Evolutionary conservation across 2,888 invertebrate genomes (phyloP), one percentile per base, ranked within the genome.

Genomic region (Rhogogaster chlorosoma): DNA sequence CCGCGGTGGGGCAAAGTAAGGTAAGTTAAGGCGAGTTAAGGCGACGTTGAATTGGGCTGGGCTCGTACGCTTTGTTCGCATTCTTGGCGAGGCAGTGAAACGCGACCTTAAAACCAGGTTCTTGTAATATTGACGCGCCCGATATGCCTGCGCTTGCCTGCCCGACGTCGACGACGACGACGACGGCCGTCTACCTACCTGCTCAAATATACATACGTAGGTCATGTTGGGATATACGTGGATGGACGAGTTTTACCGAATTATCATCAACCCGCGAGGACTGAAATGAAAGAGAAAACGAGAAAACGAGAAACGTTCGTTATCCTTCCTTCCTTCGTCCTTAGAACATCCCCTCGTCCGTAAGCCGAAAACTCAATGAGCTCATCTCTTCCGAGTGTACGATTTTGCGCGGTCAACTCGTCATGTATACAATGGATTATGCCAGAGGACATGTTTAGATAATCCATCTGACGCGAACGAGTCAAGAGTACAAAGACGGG

Each of bases 31-130:
- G 5, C n/a, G 15, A 42, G 26, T 22, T n/a, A 6, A n/a, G 15
- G 32, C 36, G n/a, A 18, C 9, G 42, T 38, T 45, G 2, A 18
- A 32, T 32, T 57, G n/a, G 12, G 22, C 61, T 80, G 5, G 36
- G 36, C 61, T 22, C 61, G 61, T 80, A 36, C 57, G 80, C 22
- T 61, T 61, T 61, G 61, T 80, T 80, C 80, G 80, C 57, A 80
- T 80, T 80, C 78, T 80, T 61, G 36, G 38, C 80, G 61, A 80
- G 57, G 80, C 26, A 61, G 61, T 80, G 57, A 80, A 61, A 80
- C 80, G 80, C 61, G 80, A 80, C 80, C 80, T 61, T 80, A 61
- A 61, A 80, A 80, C 80, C 36, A 61, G 57, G 61, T 80, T 80
- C 80, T 61, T 61, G 61, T 61, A 61, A 80, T 61, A 80, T 80